Percentiles rank a stretch among this genome's conserved stretches.
Evolutionary conservation across 2,113 vertebrate species (phyloP).

Genomic region (Ochotona princeps): DNA sequence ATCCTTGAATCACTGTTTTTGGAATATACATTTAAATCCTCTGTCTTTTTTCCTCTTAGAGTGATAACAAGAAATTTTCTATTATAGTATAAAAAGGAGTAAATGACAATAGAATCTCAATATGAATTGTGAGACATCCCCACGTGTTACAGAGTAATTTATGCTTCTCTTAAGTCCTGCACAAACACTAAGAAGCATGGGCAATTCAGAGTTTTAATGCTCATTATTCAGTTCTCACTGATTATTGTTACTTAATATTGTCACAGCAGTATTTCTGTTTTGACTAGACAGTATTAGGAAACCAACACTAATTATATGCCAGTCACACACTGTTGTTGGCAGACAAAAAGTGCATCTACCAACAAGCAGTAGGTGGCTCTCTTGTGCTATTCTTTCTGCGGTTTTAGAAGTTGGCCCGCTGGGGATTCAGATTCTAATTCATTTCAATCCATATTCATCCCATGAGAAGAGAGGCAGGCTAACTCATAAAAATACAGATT

Average conservation of each 20-base stretch:
- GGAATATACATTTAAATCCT: accelerated
- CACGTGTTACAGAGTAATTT: not conserved
- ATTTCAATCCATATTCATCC: not conserved
- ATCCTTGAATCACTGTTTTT: not conserved
- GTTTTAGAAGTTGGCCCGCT: not conserved
- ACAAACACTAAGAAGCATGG: not conserved
- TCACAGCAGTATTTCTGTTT: not conserved
- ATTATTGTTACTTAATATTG: not conserved
- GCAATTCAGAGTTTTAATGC: not conserved
- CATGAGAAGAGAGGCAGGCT: not conserved
- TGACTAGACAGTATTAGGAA: not conserved
- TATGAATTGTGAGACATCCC: not conserved
- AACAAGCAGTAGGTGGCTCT: constrained; percentile 64
- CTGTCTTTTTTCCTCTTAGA: not conserved
- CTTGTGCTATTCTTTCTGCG: constrained; percentile 34
- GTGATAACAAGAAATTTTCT: not conserved
- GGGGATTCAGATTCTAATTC: not conserved
- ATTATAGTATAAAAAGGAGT: not conserved
- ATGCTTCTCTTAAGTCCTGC: not conserved
- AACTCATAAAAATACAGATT: not conserved
- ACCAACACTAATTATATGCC: not conserved
- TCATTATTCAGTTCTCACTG: not conserved
- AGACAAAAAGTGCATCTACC: not conserved
- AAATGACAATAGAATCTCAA: not conserved
- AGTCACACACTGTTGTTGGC: not conserved